These are phyloP conservation scores for Micoletzkya japonica DNA, from an alignment of 2,888 invertebrate genomes.

Conservation along the genomic window DNA sequence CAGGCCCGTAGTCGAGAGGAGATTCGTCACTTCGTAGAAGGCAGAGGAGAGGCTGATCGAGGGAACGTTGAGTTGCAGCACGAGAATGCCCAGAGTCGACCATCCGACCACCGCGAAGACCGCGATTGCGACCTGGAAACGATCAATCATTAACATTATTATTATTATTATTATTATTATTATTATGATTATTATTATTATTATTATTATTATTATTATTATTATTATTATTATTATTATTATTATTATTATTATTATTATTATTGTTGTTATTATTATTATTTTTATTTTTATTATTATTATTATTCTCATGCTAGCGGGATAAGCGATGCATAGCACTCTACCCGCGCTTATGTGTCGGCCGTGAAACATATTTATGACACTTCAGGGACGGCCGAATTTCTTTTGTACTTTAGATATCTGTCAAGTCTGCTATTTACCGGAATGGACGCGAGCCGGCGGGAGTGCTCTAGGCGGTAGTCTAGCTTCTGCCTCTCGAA, in stretches of 20 bases:
- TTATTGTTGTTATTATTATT: too few species aligned
- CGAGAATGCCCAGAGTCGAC: slow-evolving; percentile 64
- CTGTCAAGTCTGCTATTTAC: slow-evolving; percentile 27
- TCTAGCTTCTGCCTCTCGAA: slow-evolving; percentile 29
- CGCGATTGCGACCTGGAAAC: slow-evolving; percentile 39
- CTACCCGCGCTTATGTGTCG: too few species aligned
- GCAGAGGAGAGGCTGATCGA: slow-evolving; percentile 63
- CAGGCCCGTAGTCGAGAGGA: slow-evolving; percentile 64
- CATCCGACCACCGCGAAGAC: slow-evolving; percentile 62
- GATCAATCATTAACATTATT: too few species aligned
- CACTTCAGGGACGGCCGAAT: neutral
- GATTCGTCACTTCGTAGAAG: slow-evolving; percentile 66
- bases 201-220: neutral
- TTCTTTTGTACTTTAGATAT: too few species aligned
- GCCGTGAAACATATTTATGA: too few species aligned
- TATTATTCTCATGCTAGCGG: too few species aligned
- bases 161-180: too few species aligned
- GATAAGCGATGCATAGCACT: too few species aligned
- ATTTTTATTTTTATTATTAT: too few species aligned
- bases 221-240: neutral
- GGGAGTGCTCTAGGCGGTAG: slow-evolving; percentile 38
- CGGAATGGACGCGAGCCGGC: slow-evolving; percentile 44
- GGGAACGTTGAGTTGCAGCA: too few species aligned
- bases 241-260: too few species aligned
- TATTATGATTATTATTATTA: too few species aligned